A percentile compares a stretch with the other conserved stretches of the same genome.
phyloP scores from a whole-genome alignment of 2,113 vertebrate genomes.

The Suncus etruscus region DNA sequence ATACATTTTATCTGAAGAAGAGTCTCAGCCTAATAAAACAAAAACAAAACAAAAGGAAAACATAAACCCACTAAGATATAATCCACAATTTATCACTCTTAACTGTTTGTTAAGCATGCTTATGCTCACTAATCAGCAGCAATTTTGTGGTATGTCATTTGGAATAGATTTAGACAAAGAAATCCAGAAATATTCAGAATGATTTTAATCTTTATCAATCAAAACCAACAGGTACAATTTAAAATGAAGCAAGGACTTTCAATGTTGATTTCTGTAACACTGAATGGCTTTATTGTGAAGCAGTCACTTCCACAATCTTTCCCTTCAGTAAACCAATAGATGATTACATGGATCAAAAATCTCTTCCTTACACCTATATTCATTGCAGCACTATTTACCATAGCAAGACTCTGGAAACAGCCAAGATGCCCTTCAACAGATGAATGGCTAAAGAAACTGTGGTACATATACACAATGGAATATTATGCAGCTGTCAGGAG shows the following conservation, averaged over 20 bases:
- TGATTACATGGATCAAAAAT: not conserved
- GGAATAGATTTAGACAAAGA: not conserved
- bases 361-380: no score
- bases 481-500: no score
- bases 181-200: constrained; percentile 4
- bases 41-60: not conserved
- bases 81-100: not conserved
- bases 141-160: not conserved
- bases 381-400: no score
- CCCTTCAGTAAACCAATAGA: not conserved
- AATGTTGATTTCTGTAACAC: not conserved
- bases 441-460: no score
- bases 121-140: not conserved
- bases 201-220: not conserved
- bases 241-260: not conserved
- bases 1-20: not conserved
- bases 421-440: no score
- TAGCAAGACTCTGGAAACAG: no score
- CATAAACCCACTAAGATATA: not conserved
- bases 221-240: not conserved
- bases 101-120: not conserved
- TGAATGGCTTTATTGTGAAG: not conserved
- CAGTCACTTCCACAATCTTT: not conserved
- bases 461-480: no score
- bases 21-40: not conserved